Percentiles rank a stretch among this genome's conserved stretches.
Evolutionary conservation across 1,140 invertebrate species (phyloP).

Genomic region (Oreohelix idahoensis): DNA sequence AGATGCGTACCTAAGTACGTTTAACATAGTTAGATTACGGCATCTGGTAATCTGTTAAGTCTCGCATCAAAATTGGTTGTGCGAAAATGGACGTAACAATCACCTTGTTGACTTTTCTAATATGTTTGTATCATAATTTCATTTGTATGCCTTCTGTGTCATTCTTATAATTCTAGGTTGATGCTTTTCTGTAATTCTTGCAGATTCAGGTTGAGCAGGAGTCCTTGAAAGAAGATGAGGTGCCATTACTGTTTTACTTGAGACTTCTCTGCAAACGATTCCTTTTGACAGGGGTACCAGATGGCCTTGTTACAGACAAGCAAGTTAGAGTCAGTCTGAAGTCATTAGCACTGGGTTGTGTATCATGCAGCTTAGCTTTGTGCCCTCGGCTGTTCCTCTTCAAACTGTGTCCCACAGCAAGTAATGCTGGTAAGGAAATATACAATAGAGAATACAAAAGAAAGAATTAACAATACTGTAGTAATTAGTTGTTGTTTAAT

Average conservation of each 20-base stretch:
- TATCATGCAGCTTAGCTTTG: constrained; percentile 80
- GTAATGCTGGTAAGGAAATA: constrained; percentile 35
- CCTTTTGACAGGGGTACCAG: constrained; percentile 80
- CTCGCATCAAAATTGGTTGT: no score
- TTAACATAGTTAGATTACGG: no score
- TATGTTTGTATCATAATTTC: no score
- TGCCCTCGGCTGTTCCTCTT: constrained; percentile 81
- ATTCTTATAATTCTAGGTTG: no score
- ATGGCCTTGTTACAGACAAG: constrained; percentile 79
- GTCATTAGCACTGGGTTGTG: constrained; percentile 83
- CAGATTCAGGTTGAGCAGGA: constrained; percentile 26
- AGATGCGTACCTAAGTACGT: no score
- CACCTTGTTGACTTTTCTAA: no score
- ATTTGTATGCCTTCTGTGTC: no score
- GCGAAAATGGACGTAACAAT: no score
- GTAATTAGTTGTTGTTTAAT: no score
- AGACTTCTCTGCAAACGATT: constrained; percentile 84
- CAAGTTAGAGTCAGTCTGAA: constrained; percentile 87
- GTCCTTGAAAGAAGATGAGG: constrained; percentile 69
- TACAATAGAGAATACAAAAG: not conserved
- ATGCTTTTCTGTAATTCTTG: not conserved
- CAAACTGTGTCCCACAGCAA: constrained; percentile 72
- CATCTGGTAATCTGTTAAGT: no score
- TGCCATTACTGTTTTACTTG: constrained; percentile 83
- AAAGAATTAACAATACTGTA: no score